Evolutionary conservation across 2,797 vertebrate genomes (phyloP).

Genomic region (Thripadectes ignobilis): DNA sequence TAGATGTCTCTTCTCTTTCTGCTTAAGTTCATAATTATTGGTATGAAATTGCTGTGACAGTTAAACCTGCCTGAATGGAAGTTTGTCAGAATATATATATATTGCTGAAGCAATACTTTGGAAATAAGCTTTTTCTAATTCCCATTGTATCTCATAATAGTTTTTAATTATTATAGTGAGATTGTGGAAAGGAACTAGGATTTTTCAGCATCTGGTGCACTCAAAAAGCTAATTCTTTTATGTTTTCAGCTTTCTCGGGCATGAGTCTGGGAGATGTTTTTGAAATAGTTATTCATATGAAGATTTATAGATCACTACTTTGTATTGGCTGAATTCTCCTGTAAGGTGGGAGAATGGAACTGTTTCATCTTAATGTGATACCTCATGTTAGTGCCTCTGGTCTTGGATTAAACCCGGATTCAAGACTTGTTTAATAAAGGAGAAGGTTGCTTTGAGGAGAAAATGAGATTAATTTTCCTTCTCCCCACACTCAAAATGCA

Average conservation of each 20-base stretch:
- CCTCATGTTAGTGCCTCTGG: slow-evolving; percentile 68
- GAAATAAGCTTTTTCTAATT: slow-evolving; percentile 57
- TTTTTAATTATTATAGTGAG: slow-evolving; percentile 5
- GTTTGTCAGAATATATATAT: slow-evolving; percentile 57
- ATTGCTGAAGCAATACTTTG: slow-evolving; percentile 26
- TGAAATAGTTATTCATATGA: slow-evolving; percentile 12
- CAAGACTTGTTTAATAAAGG: slow-evolving; percentile 40
- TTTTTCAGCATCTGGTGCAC: slow-evolving; percentile 29
- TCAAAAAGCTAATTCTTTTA: slow-evolving; percentile 28
- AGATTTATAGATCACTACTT: slow-evolving; percentile 22
- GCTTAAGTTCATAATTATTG: slow-evolving; percentile 14
- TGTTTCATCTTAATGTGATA: slow-evolving; percentile 49
- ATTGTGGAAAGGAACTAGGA: not conserved
- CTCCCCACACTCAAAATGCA: not conserved
- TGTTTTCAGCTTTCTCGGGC: not conserved
- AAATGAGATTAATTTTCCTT: slow-evolving; percentile 33
- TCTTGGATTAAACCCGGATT: slow-evolving; percentile 55
- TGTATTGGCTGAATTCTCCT: slow-evolving; percentile 29
- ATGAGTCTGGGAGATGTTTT: slow-evolving; percentile 23
- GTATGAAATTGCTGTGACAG: slow-evolving; percentile 51
- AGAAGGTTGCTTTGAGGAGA: slow-evolving; percentile 16
- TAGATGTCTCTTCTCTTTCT: not conserved
- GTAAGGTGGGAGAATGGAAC: slow-evolving; percentile 11
- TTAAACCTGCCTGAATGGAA: slow-evolving; percentile 58
- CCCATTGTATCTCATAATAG: not conserved